A percentile compares a stretch with the other conserved stretches of the same genome.
These are phyloP conservation scores for Progne subis DNA, from an alignment of 2,113 vertebrate genomes.

Conservation along the genomic window DNA sequence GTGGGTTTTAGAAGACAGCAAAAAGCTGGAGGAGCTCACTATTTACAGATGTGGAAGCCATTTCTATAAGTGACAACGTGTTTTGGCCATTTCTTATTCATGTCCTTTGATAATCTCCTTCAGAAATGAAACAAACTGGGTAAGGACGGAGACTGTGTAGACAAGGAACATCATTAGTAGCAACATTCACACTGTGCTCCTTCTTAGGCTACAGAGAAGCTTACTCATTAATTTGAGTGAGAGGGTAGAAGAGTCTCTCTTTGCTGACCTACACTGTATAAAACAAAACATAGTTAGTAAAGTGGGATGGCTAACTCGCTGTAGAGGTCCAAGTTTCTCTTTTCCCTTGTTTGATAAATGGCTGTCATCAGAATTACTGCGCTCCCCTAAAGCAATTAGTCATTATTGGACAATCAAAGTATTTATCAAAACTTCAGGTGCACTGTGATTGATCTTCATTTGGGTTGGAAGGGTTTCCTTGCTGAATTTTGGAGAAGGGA, in stretches of 20 bases:
- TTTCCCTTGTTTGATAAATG: constrained; percentile 44
- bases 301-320: neutral
- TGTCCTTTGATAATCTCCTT: neutral
- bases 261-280: neutral
- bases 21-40: neutral
- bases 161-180: neutral
- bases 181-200: neutral
- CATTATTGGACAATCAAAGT: constrained; percentile 44
- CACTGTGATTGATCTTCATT: constrained; percentile 67
- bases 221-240: neutral
- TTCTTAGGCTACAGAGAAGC: neutral
- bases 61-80: neutral
- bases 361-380: constrained; percentile 39
- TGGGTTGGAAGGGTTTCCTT: constrained; percentile 64
- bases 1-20: neutral
- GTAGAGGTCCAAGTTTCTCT: neutral
- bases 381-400: constrained; percentile 54
- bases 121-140: neutral
- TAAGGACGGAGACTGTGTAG: neutral
- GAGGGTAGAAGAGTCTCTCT: neutral
- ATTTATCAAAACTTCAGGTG: constrained; percentile 69
- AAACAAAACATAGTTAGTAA: constrained; percentile 4
- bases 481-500: constrained; percentile 11
- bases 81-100: neutral
- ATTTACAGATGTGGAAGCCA: neutral